Conservation (phyloP, 2,113 vertebrate genomes). For the Pterocles burchelli region DNA sequence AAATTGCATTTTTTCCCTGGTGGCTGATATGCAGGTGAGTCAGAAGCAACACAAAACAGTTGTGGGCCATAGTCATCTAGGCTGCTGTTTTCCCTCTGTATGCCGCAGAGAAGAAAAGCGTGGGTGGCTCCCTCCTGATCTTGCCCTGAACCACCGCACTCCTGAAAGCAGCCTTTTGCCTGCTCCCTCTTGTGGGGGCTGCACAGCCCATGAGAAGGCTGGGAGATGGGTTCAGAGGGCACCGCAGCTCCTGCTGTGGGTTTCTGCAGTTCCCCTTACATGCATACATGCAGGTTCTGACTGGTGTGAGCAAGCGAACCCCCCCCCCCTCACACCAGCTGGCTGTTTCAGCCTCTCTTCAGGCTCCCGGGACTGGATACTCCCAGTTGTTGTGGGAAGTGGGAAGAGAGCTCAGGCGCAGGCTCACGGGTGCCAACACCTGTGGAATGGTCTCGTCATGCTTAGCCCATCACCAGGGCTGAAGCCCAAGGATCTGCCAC, state of each 20-base stretch:
- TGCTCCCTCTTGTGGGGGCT: rapidly evolving
- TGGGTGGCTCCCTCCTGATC: not conserved
- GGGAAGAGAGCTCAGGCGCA: no score
- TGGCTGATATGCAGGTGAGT: not conserved
- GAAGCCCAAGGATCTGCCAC: not conserved
- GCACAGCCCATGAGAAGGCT: rapidly evolving
- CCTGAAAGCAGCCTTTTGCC: not conserved
- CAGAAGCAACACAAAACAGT: not conserved
- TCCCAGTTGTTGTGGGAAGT: not conserved
- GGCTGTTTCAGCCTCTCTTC: not conserved
- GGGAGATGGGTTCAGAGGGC: not conserved
- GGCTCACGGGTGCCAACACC: no score
- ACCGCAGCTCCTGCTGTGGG: not conserved
- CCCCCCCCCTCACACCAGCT: not conserved
- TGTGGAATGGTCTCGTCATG: not conserved
- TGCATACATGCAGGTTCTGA: not conserved
- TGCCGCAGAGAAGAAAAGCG: not conserved
- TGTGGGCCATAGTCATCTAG: not conserved
- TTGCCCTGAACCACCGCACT: not conserved
- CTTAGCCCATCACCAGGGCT: not conserved
- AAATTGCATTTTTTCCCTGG: not conserved
- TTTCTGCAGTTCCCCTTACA: not conserved
- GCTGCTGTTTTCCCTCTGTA: not conserved
- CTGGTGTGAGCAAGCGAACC: not conserved
- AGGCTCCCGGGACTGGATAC: no score